Base-by-base conservation (phyloP, 2,797 vertebrate genomes). In the Xiphophorus birchmanni region DNA sequence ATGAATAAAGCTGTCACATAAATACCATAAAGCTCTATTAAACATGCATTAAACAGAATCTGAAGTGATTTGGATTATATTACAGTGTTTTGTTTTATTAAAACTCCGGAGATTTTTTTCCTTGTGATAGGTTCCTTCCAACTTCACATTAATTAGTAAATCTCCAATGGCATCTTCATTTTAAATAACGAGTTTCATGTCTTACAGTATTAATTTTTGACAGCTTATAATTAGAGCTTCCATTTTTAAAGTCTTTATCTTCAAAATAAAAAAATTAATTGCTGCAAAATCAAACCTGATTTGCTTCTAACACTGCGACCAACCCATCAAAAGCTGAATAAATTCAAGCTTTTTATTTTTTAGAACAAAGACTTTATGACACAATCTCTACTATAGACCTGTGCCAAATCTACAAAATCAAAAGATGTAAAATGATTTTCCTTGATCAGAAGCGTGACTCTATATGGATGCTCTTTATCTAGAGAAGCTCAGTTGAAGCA, bases 401-500 rank as follows among this genome's bases (percentile, higher is more conserved):
- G 42, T 48, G 58, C 12, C 13, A 48, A 44, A n/a, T 76, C 10
- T 45, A 32, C n/a, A 40, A n/a, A 50, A 47, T 63, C n/a, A 50
- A 69, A 67, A 73, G 50, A 26, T 63, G 52, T 26, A 78, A 63
- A 86, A 78, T 56, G 21, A 72, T 80, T 74, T 81, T 48, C 10
- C 10, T 50, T 77, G 71, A 83, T 73, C 73, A 58, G 18, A 15
- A 18, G 40, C 76, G 77, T 54, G 48, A 76, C 81, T 82, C 81
- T 65, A 75, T 73, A 76, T 69, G 58, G 73, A 77, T 77, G 77
- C 82, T 50, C 73, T 42, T 73, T 50, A 67, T 67, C 54, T 44
- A 21, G 52, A 37, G 52, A 77, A 54, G 45, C 58, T 79, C 75
- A 56, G 37, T 40, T 91, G 86, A 90, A 90, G 87, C 87, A 80